These are phyloP conservation scores for Myopa tessellatipennis DNA, from an alignment of 2,888 invertebrate species.

Conservation along the genomic window DNA sequence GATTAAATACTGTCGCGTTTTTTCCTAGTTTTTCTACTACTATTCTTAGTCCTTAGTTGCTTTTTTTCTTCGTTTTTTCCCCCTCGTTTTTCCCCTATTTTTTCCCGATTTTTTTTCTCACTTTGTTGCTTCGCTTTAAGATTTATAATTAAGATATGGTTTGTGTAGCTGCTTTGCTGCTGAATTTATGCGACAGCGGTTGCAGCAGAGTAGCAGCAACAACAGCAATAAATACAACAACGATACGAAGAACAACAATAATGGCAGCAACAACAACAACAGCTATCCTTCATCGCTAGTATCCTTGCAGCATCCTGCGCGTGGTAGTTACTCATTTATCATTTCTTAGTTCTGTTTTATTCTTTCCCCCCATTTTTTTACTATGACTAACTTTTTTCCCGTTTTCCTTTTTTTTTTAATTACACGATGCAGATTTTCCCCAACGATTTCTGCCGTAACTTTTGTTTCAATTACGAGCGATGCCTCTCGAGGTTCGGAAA, in stretches of 20 bases:
- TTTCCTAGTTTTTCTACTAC: constrained; percentile 6
- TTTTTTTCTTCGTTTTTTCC: background rate
- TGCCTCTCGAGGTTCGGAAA: background rate
- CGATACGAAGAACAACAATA: background rate
- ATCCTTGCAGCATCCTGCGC: constrained; percentile 1
- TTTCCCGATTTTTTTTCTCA: background rate
- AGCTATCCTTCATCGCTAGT: background rate
- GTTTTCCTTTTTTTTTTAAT: constrained; percentile 25
- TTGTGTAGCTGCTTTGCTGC: constrained; percentile 34
- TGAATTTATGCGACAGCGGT: constrained; percentile 33
- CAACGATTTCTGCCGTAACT: background rate
- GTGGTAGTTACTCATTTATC: constrained; percentile 32
- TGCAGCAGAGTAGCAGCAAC: constrained; percentile 16
- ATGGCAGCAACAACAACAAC: background rate
- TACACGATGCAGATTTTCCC: constrained; percentile 23
- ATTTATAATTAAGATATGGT: constrained; percentile 40
- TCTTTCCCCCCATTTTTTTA: constrained; percentile 5
- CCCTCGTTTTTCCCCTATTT: background rate
- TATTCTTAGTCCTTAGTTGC: background rate
- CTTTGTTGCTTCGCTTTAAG: constrained; percentile 9
- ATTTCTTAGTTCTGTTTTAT: constrained; percentile 7
- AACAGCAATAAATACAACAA: constrained; percentile 15
- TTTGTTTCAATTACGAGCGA: constrained; percentile 2
- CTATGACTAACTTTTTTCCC: background rate
- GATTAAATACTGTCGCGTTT: background rate